Base-by-base conservation (phyloP, 2,113 vertebrate species). In the Dasyprocta punctata region DNA sequence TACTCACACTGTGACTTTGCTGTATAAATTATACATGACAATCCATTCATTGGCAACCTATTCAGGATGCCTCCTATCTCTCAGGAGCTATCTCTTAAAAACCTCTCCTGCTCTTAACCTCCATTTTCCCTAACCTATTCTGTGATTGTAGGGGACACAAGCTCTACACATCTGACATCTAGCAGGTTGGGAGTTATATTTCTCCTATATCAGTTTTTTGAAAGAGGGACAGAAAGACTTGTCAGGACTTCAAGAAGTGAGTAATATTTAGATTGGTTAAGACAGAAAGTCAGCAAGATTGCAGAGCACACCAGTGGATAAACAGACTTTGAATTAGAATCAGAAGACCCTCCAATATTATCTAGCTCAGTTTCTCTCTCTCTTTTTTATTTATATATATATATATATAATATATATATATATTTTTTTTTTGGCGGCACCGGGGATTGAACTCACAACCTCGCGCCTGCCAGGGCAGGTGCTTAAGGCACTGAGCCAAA, bases 261-360 rank as follows among this genome's bases (percentile, higher is more conserved):
- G 75, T 81, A 81, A 82, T 78, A 54, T 73, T 83, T 95, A 60
- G 38, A 94, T 49, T 96, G 60, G 26, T 84, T 87, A 93, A 69
- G n/a, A 73, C 20, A 92, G 24, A 88, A 96, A 47, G 63, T 63
- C 61, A 93, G 49, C 24, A 81, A 90, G 69, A 95, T 85, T 91
- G 8, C 30, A 90, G 28, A 92, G 77, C 47, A 97, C 24, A 93
- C 41, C 26, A 91, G 24, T 88, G 54, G 28, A 24, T 73, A 93
- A 91, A 52, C 30, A 71, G 49, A 54, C 14, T 84, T 38, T 89
- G 78, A 90, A 60, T 83, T 67, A 90, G 61, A 89, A 93, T 75
- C 91, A 94, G 33, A 73, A 30, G 44, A 44, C 44, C 60, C 54
- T 77, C 49, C 44, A 75, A 49, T n/a, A 86, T 67, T 24, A 38